Evolutionary conservation across 2,113 vertebrate species (phyloP).

Genomic region (Rhombomys opimus): DNA sequence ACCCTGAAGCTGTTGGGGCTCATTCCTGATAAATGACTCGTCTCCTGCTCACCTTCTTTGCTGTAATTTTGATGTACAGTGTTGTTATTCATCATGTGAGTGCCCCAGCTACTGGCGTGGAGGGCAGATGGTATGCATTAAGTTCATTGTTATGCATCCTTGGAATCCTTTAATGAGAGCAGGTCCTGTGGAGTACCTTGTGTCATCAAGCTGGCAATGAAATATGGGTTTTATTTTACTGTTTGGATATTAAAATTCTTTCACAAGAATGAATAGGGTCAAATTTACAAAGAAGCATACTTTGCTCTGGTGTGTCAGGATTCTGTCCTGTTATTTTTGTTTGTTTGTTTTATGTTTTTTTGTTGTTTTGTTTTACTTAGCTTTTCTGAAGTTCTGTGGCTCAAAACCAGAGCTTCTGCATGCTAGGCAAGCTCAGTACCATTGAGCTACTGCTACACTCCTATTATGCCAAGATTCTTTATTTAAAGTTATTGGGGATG

Average conservation of each 20-base stretch:
- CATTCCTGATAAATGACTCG: not conserved
- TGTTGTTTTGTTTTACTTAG: not conserved
- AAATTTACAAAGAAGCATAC: not conserved
- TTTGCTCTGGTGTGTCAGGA: not conserved
- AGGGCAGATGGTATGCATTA: constrained; percentile 57
- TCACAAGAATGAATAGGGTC: not conserved
- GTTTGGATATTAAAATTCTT: constrained; percentile 19
- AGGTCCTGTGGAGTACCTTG: not conserved
- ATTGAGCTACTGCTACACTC: not conserved
- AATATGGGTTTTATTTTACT: constrained; percentile 41
- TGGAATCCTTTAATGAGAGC: constrained; percentile 52
- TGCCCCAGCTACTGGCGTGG: not conserved
- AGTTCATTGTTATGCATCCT: constrained; percentile 30
- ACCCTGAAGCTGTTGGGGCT: not conserved
- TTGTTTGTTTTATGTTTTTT: not conserved
- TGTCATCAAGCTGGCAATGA: constrained; percentile 2
- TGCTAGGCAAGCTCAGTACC: not conserved
- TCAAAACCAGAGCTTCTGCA: not conserved
- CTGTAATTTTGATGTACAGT: not conserved
- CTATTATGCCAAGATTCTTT: not conserved
- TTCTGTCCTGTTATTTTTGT: not conserved
- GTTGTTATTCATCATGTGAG: not conserved
- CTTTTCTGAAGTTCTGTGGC: not conserved
- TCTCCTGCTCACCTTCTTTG: constrained; percentile 18
- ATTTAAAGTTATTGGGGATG: not conserved